Evolutionary conservation across 2,888 invertebrate genomes (phyloP), one percentile per base, ranked within the genome.

Genomic region (Cerastoderma edule): DNA sequence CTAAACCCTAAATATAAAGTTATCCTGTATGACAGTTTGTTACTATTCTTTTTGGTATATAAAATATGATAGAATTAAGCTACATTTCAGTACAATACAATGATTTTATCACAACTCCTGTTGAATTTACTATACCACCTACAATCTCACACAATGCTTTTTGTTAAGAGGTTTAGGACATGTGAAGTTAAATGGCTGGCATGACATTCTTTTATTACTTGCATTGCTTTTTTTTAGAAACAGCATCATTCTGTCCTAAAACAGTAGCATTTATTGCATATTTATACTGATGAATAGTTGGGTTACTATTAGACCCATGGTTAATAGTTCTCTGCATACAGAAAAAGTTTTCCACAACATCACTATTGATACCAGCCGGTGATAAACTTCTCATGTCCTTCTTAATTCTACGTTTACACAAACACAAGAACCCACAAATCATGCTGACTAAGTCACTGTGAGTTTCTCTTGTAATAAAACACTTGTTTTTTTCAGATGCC

Each of bases 201-300:
- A 39, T 57, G 64, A 60, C 53, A 63, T 73, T 54, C 63, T 63
- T 44, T 73, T 73, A 44, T 13, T 39, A 22, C 28, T 50, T 22
- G 69, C 74, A 65, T 69, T 74, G 28, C 74, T 77, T 74, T 57
- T 74, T 74, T 32, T 68, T 74, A 6, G 74, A 74, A 19, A 74
- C 50, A 4, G 70, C 46, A n/a, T n/a, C 53, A 66, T 65, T 66
- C 32, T 75, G 75, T 44, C 75, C 65, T 10, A 70, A 63, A 24
- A 75, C 53, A 32, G 75, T 75, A 3, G 75, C 69, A 67, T 70
- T 75, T 19, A 75, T 75, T 10, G 54, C 69, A 66, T 75, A 66
- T 46, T 75, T 75, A 27, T 70, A 75, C 53, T 75, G 70, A 16
- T 70, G 70, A 16, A 66, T 66, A 5, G 56, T 50, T 50, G 75